Evolutionary conservation across 2,888 invertebrate genomes (phyloP).

Genomic region (Tetheella fluctuosa): DNA sequence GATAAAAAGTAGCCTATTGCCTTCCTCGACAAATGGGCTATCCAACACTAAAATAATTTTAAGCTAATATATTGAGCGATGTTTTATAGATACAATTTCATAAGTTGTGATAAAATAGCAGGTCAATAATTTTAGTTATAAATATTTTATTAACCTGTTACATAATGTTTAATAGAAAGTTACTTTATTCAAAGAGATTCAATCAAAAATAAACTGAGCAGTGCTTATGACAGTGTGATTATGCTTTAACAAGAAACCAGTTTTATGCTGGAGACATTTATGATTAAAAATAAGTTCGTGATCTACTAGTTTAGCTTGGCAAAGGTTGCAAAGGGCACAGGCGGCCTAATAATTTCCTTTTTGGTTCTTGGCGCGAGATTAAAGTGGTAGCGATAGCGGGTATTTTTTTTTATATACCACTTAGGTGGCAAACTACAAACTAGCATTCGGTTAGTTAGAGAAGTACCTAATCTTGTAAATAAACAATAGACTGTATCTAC

Average conservation of each 20-base stretch:
- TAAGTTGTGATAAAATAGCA: no score
- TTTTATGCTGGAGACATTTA: constrained; percentile 67
- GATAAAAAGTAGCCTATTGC: no score
- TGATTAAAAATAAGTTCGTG: constrained; percentile 71
- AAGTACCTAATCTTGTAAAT: no score
- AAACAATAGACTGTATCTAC: no score
- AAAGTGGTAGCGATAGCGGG: constrained; percentile 5
- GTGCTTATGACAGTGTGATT: constrained; percentile 53
- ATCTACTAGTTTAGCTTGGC: constrained; percentile 58
- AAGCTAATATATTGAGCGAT: no score
- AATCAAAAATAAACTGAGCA: neutral
- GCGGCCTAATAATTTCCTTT: constrained; percentile 74
- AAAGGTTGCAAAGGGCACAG: constrained; percentile 64
- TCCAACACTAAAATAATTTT: no score
- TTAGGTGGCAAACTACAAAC: no score
- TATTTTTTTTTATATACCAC: neutral
- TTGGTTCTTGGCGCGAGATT: constrained; percentile 35
- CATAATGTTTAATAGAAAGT: neutral
- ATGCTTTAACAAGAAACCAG: constrained; percentile 31
- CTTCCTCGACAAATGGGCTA: no score
- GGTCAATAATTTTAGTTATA: no score
- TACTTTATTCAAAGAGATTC: neutral
- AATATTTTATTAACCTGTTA: no score
- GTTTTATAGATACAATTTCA: no score
- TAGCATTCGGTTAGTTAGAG: no score